Base-by-base conservation (phyloP, 2,888 invertebrate genomes). In the Toxonevra muliebris region DNA sequence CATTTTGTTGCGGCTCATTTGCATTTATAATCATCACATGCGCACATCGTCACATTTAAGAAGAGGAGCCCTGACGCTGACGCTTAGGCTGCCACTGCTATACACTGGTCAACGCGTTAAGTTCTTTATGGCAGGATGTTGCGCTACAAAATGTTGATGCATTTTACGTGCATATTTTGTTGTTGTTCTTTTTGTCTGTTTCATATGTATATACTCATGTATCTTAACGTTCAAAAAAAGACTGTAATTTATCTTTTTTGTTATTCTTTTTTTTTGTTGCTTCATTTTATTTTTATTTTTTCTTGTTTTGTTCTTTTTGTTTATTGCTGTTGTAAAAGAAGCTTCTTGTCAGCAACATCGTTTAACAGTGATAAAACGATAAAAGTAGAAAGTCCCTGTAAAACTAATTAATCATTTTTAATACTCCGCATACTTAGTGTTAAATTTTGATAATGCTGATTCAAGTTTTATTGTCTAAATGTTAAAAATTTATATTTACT, bases 11-110 rank as follows among this genome's bases (percentile, higher is more conserved):
- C 66, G 71, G 66, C 71, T 76, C 71, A 76, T 76, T 76, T 76
- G 74, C 76, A 76, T 76, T 76, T 72, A 74, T 75, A 76, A 76
- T 73, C 72, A 74, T 70, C 69, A 67, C 69, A 73, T 54, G 57
- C 71, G 65, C 66, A 64, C 72, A 73, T 73, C 67, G 66, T 70
- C 70, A 72, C 69, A 65, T 43, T 66, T 12, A 19, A n/a, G 41
- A n/a, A 55, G 19, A 41, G 42, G 52, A 15, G 15, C 17, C 17
- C 7, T 20, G 45, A 17, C 10, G 13, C n/a, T 50, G 7, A 30
- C 9, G 40, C 61, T 13, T 10, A 45, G 65, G 15, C 19, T 20
- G 52, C 4, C 19, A 43, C 40, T 40, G 43, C 50, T 11, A 12
- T 12, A n/a, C 40, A 50, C 40, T n/a, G 42, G 20, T 17, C 3